These are phyloP conservation scores for Oriolus oriolus DNA, from an alignment of 2,113 vertebrate species.

Conservation along the genomic window DNA sequence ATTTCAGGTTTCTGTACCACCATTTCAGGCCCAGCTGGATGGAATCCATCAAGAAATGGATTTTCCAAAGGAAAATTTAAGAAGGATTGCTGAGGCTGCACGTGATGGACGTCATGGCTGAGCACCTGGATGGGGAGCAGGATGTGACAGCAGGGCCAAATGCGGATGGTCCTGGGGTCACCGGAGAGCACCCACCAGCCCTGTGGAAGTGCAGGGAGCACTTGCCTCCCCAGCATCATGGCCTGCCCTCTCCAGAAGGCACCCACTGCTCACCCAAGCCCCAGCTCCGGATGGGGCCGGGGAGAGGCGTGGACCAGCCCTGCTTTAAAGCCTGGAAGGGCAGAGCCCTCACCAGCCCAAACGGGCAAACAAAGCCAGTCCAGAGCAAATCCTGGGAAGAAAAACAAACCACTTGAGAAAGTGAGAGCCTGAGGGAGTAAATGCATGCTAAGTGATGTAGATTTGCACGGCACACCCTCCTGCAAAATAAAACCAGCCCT, in stretches of 20 bases:
- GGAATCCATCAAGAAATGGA: not conserved
- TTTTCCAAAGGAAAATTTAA: not conserved
- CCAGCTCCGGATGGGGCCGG: not conserved
- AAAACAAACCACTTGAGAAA: not conserved
- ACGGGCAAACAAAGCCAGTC: accelerated
- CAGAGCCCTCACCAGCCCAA: not conserved
- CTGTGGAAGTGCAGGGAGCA: not conserved
- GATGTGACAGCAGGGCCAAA: too few relatives aligned
- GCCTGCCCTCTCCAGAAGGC: not conserved
- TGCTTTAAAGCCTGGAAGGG: not conserved
- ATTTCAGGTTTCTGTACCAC: accelerated
- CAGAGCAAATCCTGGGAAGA: not conserved
- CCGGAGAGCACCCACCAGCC: accelerated
- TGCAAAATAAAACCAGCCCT: not conserved
- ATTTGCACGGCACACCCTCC: not conserved
- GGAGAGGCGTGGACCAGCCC: not conserved
- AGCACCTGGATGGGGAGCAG: not conserved
- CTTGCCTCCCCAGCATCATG: accelerated
- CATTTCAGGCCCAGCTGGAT: not conserved
- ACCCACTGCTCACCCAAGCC: not conserved
- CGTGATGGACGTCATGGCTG: accelerated
- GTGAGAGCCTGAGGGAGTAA: not conserved
- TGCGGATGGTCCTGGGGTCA: not conserved
- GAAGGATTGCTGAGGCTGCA: not conserved
- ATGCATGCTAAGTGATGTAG: not conserved